Base-by-base conservation (phyloP, 2,797 vertebrate genomes). In the Poecilia gillii region DNA sequence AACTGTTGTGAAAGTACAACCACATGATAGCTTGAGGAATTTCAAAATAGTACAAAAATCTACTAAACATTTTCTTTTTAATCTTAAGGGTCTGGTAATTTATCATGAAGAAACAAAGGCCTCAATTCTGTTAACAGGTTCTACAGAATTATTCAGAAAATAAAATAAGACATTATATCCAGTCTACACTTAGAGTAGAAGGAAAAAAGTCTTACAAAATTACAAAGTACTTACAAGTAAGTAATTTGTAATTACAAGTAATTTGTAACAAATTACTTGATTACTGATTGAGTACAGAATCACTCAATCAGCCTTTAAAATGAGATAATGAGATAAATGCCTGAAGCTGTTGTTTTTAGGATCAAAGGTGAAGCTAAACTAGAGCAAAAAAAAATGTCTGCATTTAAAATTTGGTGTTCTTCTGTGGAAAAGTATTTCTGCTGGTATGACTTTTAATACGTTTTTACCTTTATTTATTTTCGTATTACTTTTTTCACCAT, bases 1-100 rank as follows among this genome's bases (percentile, higher is more conserved):
- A 73, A 41, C 51, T 12, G 55, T 39, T 81, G 72, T 53, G 5
- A 57, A 9, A 80, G 41, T 23, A 57, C 55, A 70, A 70, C 75
- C 47, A 64, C 73, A 33, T 59, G 82, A 82, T 33, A 31, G 6
- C 33, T 18, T 33, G 25, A 31, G 39, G 25, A 1, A 43, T 6
- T 31, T 73, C 33, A 51, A 71, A 9, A 62, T 41, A n/a, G 41
- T 9, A 13, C 12, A 36, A 11, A 59, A 20, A 1, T 6, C 47
- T 23, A n/a, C 33, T 73, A 1, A 13, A 55, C n/a, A 36, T 39
- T 43, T 55, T 12, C 20, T 39, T 33, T n/a, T 68, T 41, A 76
- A 53, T 45, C 4, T 14, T 55, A 13, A 33, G 43, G 1, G 49
- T 51, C 23, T 51, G 33, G 45, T 18, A 11, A 68, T n/a, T 51